phyloP scores from a whole-genome alignment of 2,888 invertebrate species.

The Erebia palarica region DNA sequence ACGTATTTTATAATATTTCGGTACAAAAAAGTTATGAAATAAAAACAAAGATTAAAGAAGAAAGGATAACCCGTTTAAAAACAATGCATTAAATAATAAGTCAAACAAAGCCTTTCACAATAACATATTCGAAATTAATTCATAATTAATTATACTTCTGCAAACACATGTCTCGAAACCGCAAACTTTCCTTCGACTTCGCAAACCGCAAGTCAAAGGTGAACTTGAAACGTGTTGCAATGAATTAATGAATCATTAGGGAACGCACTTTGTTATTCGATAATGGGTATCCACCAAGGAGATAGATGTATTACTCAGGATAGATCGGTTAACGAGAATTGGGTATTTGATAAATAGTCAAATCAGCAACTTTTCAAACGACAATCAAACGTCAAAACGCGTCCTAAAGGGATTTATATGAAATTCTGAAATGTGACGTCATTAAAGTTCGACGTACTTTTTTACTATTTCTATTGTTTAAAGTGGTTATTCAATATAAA shows the following conservation, averaged over 20 bases:
- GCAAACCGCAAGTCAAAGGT: conserved; percentile 54
- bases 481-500: too few relatives aligned
- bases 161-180: conserved; percentile 18
- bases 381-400: too few relatives aligned
- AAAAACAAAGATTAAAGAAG: not conserved
- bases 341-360: not conserved
- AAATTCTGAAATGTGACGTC: too few relatives aligned
- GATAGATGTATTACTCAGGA: not conserved
- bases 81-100: not conserved
- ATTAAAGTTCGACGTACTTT: too few relatives aligned
- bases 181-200: conserved; percentile 29
- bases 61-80: not conserved
- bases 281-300: conserved; percentile 50
- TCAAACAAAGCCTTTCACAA: not conserved
- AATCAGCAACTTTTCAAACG: too few relatives aligned
- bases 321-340: not conserved
- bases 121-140: conserved; percentile 10
- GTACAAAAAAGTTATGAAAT: not conserved
- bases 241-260: conserved; percentile 75
- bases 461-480: too few relatives aligned
- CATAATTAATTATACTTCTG: conserved; percentile 1
- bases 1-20: too few relatives aligned
- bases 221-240: conserved; percentile 47
- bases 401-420: too few relatives aligned
- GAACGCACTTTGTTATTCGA: conserved; percentile 68